These are phyloP conservation scores for Drosophila niveifrons DNA, from an alignment of 2,888 invertebrate genomes.

Conservation along the genomic window DNA sequence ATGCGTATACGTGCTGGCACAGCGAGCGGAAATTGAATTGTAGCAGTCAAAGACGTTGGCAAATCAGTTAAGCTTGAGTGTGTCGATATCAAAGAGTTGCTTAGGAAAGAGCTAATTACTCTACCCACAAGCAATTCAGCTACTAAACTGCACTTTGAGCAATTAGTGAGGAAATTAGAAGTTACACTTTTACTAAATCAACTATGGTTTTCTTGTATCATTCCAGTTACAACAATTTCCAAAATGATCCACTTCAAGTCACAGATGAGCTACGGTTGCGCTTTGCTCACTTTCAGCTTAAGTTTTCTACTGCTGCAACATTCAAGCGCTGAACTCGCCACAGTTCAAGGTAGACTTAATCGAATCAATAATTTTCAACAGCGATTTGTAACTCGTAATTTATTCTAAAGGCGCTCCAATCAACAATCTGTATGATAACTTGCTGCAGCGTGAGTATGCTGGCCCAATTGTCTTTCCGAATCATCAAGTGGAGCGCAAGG, in stretches of 20 bases:
- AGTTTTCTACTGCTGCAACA: slow-evolving; percentile 51
- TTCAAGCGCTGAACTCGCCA: slow-evolving; percentile 58
- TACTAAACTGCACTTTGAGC: not conserved
- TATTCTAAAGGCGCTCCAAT: slow-evolving; percentile 67
- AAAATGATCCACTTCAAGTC: slow-evolving; percentile 60
- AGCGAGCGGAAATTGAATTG: slow-evolving; percentile 67
- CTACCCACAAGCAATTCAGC: not conserved
- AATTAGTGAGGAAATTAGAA: not conserved
- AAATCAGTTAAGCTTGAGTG: slow-evolving; percentile 34
- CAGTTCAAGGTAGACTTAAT: slow-evolving; percentile 13
- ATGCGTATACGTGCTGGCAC: slow-evolving; percentile 63
- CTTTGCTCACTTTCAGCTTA: slow-evolving; percentile 52
- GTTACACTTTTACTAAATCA: not conserved
- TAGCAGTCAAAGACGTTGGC: slow-evolving; percentile 17
- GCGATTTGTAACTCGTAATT: not conserved
- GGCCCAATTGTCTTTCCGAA: slow-evolving; percentile 86
- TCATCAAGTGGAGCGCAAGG: slow-evolving; percentile 90
- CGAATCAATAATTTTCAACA: not conserved
- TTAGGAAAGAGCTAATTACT: slow-evolving; percentile 25
- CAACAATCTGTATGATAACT: slow-evolving; percentile 83
- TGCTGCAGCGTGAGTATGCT: slow-evolving; percentile 85
- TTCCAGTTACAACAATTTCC: not conserved
- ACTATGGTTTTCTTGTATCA: not conserved
- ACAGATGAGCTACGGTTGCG: slow-evolving; percentile 57
- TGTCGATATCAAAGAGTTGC: slow-evolving; percentile 1